phyloP scores from a whole-genome alignment of 2,797 vertebrate species.

The Mycteria americana region DNA sequence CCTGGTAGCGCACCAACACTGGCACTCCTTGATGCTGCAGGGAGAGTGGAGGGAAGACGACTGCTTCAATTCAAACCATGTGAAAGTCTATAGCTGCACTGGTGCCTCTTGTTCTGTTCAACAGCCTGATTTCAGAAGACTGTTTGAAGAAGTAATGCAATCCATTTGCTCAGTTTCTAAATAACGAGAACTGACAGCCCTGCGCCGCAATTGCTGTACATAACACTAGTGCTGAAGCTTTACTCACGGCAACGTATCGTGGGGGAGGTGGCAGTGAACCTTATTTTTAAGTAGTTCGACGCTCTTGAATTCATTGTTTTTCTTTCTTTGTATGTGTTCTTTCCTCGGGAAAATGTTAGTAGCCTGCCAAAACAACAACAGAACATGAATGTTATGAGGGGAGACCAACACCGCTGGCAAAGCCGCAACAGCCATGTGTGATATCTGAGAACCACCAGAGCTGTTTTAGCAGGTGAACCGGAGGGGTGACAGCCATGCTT shows the following conservation, averaged over 20 bases:
- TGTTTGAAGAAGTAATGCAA: conserved; percentile 29
- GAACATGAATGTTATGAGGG: not conserved
- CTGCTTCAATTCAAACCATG: conserved; percentile 5
- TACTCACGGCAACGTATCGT: not conserved
- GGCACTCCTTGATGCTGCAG: not conserved
- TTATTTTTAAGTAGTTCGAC: not conserved
- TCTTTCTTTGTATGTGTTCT: not conserved
- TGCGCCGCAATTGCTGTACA: not conserved
- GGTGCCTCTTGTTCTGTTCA: not conserved
- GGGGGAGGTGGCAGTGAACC: not conserved
- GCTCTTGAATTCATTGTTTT: not conserved
- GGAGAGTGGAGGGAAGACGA: not conserved
- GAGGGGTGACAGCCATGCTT: not conserved
- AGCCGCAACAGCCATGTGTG: not conserved
- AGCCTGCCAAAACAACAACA: not conserved
- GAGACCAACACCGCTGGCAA: not conserved
- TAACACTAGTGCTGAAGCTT: not conserved
- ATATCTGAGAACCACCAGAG: not conserved
- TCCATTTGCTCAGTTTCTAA: not conserved
- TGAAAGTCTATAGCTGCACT: not conserved
- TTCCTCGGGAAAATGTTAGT: not conserved
- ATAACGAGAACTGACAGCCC: not conserved
- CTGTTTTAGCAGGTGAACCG: not conserved
- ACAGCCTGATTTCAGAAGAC: not conserved
- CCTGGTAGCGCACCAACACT: not conserved